A percentile compares a stretch with the other conserved stretches of the same genome.
Conservation (phyloP, 2,797 vertebrate species). For the Anomalospiza imberbis region DNA sequence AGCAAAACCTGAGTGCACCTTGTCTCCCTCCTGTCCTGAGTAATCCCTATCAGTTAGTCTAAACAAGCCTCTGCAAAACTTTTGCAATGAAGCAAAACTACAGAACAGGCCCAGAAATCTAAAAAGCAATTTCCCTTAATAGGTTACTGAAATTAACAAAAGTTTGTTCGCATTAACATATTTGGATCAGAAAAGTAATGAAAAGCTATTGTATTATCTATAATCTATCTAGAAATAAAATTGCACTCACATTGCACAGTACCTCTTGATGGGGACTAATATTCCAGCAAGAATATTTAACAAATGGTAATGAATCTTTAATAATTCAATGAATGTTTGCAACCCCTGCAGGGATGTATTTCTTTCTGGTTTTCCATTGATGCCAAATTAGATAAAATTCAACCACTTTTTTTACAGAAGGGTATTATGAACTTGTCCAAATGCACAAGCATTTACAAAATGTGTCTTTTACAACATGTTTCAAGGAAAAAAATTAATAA, state of each 20-base stretch:
- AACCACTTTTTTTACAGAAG: background rate
- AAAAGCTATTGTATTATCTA: background rate
- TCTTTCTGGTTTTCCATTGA: background rate
- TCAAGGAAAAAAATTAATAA: background rate
- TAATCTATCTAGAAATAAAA: background rate
- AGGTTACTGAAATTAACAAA: background rate
- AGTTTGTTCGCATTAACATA: background rate
- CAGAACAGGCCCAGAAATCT: background rate
- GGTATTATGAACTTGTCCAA: background rate
- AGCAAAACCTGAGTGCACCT: background rate
- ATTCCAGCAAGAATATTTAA: background rate
- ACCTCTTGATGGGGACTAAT: background rate
- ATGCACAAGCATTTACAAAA: background rate
- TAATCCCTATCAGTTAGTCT: no score
- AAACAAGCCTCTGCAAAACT: background rate
- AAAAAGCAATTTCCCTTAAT: background rate
- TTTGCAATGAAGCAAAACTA: background rate
- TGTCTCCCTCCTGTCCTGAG: background rate
- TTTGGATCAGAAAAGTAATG: background rate
- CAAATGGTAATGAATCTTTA: background rate
- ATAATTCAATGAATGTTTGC: background rate
- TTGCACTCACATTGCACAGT: background rate
- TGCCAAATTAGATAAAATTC: background rate
- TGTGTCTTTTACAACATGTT: background rate
- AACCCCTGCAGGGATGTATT: background rate